Evolutionary conservation across 2,797 vertebrate species (phyloP), one percentile per base, ranked within the genome.

Genomic region (Coreius guichenoti): DNA sequence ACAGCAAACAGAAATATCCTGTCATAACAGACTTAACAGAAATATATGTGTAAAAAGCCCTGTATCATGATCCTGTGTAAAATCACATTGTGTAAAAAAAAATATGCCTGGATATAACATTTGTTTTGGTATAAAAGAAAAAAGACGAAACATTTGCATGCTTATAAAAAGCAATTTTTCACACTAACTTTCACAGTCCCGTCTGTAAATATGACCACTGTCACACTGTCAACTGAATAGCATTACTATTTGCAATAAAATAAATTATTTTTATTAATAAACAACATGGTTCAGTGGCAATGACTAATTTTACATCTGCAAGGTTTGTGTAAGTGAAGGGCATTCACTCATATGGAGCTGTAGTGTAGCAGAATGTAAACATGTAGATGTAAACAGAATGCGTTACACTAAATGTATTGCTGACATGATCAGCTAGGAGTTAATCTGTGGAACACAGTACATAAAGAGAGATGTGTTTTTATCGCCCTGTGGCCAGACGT

Each of bases 401-500:
- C 17, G 61, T 0, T 47, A 47, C 3, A 0, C 17, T 43, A 19
- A 39, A 77, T 8, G 54, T 23, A 58, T 43, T 43, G 39, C 39
- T 43, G 39, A 43, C n/a, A 47, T 61, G 33, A 49, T 74, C 4
- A 49, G 56, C 39, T 29, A 45, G 21, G 26, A 21, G 33, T 45
- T 74, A 8, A 74, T 74, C 31, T 19, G 21, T 65, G 8, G 6
- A 51, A 13, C 58, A 76, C 29, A 39, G 11, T 9, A 14, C 21
- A 83, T 76, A 76, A 67, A 76, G 82, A 83, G 82, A 83, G 45
- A 76, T 83, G 72, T 83, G 82, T 83, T 83, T 82, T 26, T 56
- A 76, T 69, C 1, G 5, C 31, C 82, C 63, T 4, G 47, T 5
- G 63, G 36, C 17, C 61, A 68, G 6, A 43, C 17, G 2, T 0